Percentiles rank a stretch among this genome's conserved stretches.
Evolutionary conservation across 2,888 invertebrate species (phyloP).

Genomic region (Cantharis flavilabris): DNA sequence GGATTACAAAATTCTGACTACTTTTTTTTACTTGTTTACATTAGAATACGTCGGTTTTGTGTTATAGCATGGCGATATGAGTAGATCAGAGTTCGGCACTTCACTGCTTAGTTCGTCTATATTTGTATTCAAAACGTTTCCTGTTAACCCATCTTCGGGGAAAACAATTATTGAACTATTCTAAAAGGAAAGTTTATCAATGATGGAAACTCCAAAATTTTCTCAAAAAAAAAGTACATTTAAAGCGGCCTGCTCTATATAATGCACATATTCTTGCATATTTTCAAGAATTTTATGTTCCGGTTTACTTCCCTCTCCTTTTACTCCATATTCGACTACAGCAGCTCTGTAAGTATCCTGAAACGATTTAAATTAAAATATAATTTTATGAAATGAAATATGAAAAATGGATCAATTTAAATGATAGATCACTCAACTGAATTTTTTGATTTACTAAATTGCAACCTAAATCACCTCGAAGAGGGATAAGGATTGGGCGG

Average conservation of each 20-base stretch:
- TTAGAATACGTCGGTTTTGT: not conserved
- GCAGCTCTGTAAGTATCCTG: constrained; percentile 33
- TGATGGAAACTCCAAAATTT: no score
- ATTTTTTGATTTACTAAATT: no score
- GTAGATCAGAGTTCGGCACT: not conserved
- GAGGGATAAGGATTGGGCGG: no score
- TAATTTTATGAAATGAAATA: no score
- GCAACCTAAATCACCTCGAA: no score
- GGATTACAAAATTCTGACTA: not conserved
- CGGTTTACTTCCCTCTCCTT: not conserved
- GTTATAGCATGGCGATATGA: not conserved
- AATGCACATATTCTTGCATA: constrained; percentile 19
- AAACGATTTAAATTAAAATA: not conserved
- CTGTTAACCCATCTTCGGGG: not conserved
- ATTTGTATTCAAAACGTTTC: not conserved
- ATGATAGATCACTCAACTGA: no score
- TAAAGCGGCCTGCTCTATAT: constrained; percentile 16
- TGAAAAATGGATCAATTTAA: no score
- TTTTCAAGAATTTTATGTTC: constrained; percentile 14
- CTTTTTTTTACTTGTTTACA: not conserved
- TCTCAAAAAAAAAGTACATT: not conserved
- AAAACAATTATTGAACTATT: not conserved
- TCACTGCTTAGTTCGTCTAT: not conserved
- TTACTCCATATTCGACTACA: constrained; percentile 35
- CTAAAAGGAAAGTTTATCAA: not conserved